Conservation (phyloP, 2,113 vertebrate species). For the Silurus glanis region DNA sequence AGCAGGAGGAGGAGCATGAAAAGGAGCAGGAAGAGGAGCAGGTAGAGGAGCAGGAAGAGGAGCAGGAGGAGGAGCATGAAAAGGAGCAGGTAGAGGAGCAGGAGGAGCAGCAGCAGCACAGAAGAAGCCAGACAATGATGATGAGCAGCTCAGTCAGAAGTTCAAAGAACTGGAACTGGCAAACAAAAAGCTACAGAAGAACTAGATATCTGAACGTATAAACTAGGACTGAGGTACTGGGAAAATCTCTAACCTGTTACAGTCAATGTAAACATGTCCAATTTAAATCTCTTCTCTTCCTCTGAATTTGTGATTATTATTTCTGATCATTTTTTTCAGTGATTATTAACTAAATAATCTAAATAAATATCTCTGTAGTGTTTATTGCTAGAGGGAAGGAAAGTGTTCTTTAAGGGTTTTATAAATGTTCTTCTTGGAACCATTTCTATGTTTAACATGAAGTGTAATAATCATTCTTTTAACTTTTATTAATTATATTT, state of each 20-base stretch:
- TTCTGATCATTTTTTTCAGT: neutral
- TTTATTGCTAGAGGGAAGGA: too few relatives aligned
- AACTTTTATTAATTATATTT: too few relatives aligned
- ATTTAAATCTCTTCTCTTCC: too few relatives aligned
- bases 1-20: neutral
- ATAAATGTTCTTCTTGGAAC: too few relatives aligned
- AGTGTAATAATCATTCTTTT: neutral
- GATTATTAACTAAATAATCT: too few relatives aligned
- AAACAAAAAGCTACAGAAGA: neutral
- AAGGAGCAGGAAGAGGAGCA: neutral
- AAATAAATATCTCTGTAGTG: too few relatives aligned
- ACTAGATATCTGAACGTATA: neutral
- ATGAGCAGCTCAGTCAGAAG: neutral
- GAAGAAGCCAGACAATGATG: neutral
- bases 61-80: too few relatives aligned
- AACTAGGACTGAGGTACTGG: neutral
- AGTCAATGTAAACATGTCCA: too few relatives aligned
- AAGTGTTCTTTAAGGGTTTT: neutral
- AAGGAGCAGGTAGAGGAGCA: too few relatives aligned
- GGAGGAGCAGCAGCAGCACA: too few relatives aligned
- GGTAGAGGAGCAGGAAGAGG: neutral
- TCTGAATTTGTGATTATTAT: too few relatives aligned
- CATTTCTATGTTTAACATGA: neutral
- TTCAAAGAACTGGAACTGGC: conserved; percentile 11
- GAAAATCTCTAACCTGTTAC: neutral